Base-by-base conservation (phyloP, 1,140 invertebrate genomes). In the Philotrypesis tridentata region DNA sequence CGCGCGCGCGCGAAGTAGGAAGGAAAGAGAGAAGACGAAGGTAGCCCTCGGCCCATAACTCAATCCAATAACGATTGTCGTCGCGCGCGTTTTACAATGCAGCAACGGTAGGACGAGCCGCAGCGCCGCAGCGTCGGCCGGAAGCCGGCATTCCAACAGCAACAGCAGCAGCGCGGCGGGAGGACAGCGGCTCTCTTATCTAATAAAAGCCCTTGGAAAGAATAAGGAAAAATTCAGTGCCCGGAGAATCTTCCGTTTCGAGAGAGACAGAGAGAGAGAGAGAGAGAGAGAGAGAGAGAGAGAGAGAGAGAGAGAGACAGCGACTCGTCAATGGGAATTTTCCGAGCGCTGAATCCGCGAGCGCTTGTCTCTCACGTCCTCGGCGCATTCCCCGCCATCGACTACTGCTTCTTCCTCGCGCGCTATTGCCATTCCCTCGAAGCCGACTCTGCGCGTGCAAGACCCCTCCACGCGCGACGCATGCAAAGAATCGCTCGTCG, bases 31-130 rank as follows among this genome's bases (percentile, higher is more conserved):
- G 31, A 8, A 7, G 7, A 8, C 6, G 12, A n/a, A 33, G 17
- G 17, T 4, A 55, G 55, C 25, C 7, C 48, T 27, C 17, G 31
- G 33, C 29, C 48, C 68, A 82, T 82, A 78, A 82, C 81, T 82
- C 81, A 82, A 82, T 78, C 81, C 73, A 82, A 82, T 82, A 82
- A 73, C 25, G 75, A 82, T 73, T 82, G 73, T 61, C 55, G 74
- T 48, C 48, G 33, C 12, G 21, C 25, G 70, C 71, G 70, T 14
- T 60, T 80, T 63, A 73, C 48, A 43, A 71, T 40, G 29, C 61
- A 2, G 55, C 17, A 8, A 1, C 23, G 37, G 21, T 65, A 9
- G n/a, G n/a, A n/a, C n/a, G n/a, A n/a, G n/a, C n/a, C n/a, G n/a
- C n/a, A n/a, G 7, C 25, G n/a, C 21, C 2, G 5, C 17, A 29